Evolutionary conservation across 1,140 invertebrate genomes (phyloP).

Genomic region (Aradophagus sp.): DNA sequence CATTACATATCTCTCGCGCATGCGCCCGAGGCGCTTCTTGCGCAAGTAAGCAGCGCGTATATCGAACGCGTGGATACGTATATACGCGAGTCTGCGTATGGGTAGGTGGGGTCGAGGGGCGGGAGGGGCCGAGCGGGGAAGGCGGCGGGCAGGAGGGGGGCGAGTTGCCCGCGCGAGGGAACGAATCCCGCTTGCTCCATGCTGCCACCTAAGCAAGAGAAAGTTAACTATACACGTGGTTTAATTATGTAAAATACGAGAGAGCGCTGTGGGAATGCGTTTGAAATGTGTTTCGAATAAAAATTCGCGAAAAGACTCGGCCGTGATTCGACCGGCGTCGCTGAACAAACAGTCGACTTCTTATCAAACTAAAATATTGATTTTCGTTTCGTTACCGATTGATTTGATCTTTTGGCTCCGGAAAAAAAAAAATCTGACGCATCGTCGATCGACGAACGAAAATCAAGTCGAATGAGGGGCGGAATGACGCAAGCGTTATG

Average conservation of each 20-base stretch:
- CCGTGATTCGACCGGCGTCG: too few species aligned
- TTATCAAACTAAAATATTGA: too few species aligned
- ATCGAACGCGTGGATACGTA: conserved; percentile 34
- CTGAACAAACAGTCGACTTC: too few species aligned
- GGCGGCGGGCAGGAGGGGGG: too few species aligned
- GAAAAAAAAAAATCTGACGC: too few species aligned
- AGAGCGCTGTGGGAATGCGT: conserved; percentile 16
- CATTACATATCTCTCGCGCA: conserved; percentile 46
- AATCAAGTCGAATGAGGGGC: too few species aligned
- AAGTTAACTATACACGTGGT: conserved; percentile 45
- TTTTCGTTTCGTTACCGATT: too few species aligned
- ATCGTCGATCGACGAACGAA: too few species aligned
- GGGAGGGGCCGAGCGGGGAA: too few species aligned
- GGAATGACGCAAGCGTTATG: too few species aligned
- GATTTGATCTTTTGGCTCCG: too few species aligned
- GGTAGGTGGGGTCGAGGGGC: conserved; percentile 2
- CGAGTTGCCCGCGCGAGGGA: conserved; percentile 7
- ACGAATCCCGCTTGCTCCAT: conserved; percentile 25
- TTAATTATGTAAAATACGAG: conserved; percentile 43
- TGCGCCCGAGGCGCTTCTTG: conserved; percentile 48
- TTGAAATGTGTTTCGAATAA: conserved; percentile 18
- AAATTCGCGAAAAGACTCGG: conserved; percentile 22
- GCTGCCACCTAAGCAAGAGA: conserved; percentile 50
- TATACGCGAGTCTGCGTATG: conserved; percentile 8
- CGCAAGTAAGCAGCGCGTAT: conserved; percentile 56